Evolutionary conservation across 2,888 invertebrate species (phyloP).

Genomic region (Melieria omissa): DNA sequence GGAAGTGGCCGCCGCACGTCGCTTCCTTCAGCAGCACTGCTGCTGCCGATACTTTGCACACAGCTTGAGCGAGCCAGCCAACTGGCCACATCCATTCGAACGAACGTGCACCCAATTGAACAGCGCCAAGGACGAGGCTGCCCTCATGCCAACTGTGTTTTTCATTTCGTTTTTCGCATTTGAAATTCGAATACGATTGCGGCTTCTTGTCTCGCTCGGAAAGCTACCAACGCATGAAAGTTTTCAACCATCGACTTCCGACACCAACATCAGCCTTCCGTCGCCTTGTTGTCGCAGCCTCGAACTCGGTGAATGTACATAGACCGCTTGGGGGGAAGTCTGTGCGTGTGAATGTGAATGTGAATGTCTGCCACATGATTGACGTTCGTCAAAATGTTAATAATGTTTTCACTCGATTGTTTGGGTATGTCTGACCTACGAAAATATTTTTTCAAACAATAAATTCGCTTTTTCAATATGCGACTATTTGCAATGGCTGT

Average conservation of each 20-base stretch:
- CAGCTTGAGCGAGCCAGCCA: too few relatives aligned
- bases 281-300: too few relatives aligned
- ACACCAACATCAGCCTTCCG: too few relatives aligned
- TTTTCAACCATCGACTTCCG: too few relatives aligned
- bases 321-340: too few relatives aligned
- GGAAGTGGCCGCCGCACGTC: background rate
- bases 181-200: background rate
- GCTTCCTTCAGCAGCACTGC: too few relatives aligned
- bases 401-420: conserved; percentile 40
- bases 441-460: conserved; percentile 40
- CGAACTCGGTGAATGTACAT: too few relatives aligned
- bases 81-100: too few relatives aligned
- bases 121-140: background rate
- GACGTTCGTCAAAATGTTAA: conserved; percentile 40
- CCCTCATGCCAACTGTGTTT: background rate
- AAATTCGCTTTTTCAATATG: conserved; percentile 9
- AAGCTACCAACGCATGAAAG: too few relatives aligned
- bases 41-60: too few relatives aligned
- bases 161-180: background rate
- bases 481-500: background rate
- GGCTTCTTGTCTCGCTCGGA: background rate
- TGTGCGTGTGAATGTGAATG: too few relatives aligned
- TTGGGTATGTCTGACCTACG: conserved; percentile 42
- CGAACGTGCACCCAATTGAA: too few relatives aligned
- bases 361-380: background rate